Evolutionary conservation across 1,140 invertebrate species (phyloP), one percentile per base, ranked within the genome.

Genomic region (Aradophagus sp.): DNA sequence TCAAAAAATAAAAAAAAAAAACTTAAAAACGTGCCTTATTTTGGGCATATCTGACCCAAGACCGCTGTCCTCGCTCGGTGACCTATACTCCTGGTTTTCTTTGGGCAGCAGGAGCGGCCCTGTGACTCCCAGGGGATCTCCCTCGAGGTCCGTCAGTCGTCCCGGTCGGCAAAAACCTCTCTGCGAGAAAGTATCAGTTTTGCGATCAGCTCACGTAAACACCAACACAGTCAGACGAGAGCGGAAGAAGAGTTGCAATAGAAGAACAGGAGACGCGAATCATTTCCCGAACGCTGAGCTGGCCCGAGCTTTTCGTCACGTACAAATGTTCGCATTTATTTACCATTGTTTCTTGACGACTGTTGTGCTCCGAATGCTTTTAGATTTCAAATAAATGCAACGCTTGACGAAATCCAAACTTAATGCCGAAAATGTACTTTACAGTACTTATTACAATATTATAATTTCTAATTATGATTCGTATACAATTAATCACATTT

Each of bases 51-150:
- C 90, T 80, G 93, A 88, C 79, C 93, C 92, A 77, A 94, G 89
- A 75, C 92, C 92, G 82, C 92, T 93, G 88, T 94, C 92, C 84
- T 94, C 92, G 81, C 92, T 93, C 38, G 92, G 92, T 47, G 92
- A 93, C 77, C 91, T 89, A 86, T 91, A 89, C 72, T 91, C 89
- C 71, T 86, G 87, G 74, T 77, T 87, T 74, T 89, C 88, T 76
- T 81, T 71, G 8, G 80, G 63, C 39, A 65, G 74, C 61, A 81
- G 66, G 35, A 81, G 76, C 11, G 81, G 78, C 67, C 83, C 83
- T 65, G 83, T 85, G 29, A 82, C 87, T 85, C 86, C 87, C 59
- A 83, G 83, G 62, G 84, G 85, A 85, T 84, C 85, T 88, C 88
- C 83, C 81, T 86, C 85, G 86, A 86, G 82, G 84, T 88, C 88